Evolutionary conservation across 2,797 vertebrate species (phyloP), one percentile per base, ranked within the genome.

Genomic region (Cyprinodon diabolis): DNA sequence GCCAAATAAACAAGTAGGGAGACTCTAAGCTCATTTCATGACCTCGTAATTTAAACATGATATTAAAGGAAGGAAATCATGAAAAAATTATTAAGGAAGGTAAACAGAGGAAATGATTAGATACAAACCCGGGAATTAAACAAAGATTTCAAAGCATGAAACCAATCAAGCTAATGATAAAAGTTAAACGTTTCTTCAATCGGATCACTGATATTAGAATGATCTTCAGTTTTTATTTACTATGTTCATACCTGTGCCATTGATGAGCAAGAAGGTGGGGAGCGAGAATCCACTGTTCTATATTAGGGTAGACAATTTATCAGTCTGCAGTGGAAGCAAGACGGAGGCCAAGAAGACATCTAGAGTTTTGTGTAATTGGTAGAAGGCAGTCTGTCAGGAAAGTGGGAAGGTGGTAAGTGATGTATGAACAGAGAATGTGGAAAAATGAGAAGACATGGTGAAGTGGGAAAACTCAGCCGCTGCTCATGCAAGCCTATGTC

Each of bases 321-420:
- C 40, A 63, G 69, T 1, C 6, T 65, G 60, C 48, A 73, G 67
- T 71, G 68, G 51, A 77, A 78, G 76, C n/a, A 43, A 71, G 1
- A 21, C 25, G 73, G 63, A 72, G 66, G 70, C 66, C 5, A 55
- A 13, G 10, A 25, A 65, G 77, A 72, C 21, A 55, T 65, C 19
- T 66, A 51, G 69, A 62, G 60, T 74, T 83, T 80, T 75, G 76
- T 80, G 80, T 78, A 77, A 82, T 81, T 84, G 81, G 83, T 78
- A 83, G 81, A 81, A 85, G 77, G 72, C 69, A 67, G 76, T 25
- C 77, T 85, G 85, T 82, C 75, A 66, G 76, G 25, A 76, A 74
- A 67, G 63, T 43, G 54, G 83, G 10, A 30, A n/a, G 69, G 78
- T 79, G 68, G 80, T 75, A 78, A 60, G 84, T 68, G 85, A 86